Percentiles rank a stretch among this genome's conserved stretches.
These are phyloP conservation scores for Cerastoderma edule DNA, from an alignment of 2,888 invertebrate species.

Conservation along the genomic window DNA sequence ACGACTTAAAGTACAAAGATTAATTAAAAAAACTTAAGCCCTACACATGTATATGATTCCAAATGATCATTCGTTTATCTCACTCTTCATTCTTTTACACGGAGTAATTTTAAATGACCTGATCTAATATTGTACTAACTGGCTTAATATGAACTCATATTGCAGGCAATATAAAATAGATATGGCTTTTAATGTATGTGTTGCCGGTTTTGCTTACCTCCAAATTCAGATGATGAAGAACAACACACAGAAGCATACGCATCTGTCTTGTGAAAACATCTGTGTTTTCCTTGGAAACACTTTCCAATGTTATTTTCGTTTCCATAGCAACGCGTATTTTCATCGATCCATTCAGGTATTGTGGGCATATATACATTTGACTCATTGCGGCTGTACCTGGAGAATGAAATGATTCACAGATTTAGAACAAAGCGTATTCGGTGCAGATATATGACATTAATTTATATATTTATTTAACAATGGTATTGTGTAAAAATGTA, in stretches of 20 bases:
- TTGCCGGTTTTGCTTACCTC: too few relatives aligned
- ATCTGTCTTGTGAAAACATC: background rate
- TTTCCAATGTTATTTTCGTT: conserved; percentile 8
- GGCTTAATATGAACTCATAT: background rate
- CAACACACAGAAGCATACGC: conserved; percentile 15
- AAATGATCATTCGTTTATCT: background rate
- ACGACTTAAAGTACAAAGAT: too few relatives aligned
- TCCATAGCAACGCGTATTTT: conserved; percentile 1
- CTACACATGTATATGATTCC: background rate
- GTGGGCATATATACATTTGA: background rate
- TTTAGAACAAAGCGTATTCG: too few relatives aligned
- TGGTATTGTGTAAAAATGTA: background rate
- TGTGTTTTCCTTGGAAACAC: background rate
- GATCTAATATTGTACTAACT: background rate
- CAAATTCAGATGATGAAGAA: background rate
- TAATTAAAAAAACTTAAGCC: background rate
- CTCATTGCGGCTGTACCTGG: conserved; percentile 4
- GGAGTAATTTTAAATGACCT: too few relatives aligned
- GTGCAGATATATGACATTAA: too few relatives aligned
- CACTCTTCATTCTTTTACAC: background rate
- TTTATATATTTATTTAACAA: background rate
- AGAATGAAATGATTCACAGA: too few relatives aligned
- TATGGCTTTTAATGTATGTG: too few relatives aligned
- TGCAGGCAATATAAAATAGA: background rate
- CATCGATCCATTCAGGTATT: conserved; percentile 11